Percentiles rank a stretch among this genome's conserved stretches.
Evolutionary conservation across 2,113 vertebrate species (phyloP).

Genomic region (Phasianus colchicus): DNA sequence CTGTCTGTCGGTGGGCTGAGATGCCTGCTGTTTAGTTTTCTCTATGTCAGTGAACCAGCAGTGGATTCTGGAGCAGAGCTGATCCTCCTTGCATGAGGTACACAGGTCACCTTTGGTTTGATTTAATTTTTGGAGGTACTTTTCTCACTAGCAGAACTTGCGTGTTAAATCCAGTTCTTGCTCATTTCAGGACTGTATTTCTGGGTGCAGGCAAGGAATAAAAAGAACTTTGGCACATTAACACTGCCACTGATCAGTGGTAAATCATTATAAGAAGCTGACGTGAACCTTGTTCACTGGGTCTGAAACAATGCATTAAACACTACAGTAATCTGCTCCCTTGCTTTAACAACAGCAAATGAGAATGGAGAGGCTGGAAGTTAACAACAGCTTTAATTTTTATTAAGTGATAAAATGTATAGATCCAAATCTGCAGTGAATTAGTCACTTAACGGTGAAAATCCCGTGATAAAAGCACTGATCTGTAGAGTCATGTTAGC

Average conservation of each 20-base stretch:
- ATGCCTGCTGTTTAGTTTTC: background rate
- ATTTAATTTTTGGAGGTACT: background rate
- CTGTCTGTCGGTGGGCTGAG: background rate
- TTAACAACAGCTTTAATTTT: background rate
- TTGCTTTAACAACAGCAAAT: background rate
- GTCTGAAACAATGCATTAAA: background rate
- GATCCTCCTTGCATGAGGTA: background rate
- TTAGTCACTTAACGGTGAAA: background rate
- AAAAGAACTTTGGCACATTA: background rate
- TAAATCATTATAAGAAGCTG: conserved; percentile 26
- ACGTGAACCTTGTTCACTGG: background rate
- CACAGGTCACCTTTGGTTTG: background rate
- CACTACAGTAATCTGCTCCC: background rate
- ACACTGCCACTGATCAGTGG: background rate
- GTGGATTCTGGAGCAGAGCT: background rate
- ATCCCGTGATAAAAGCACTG: background rate
- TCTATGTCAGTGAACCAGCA: background rate
- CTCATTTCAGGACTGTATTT: background rate
- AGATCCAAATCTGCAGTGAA: background rate
- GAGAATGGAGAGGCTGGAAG: background rate
- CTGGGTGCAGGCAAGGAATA: background rate
- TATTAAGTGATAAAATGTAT: background rate
- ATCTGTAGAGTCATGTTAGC: background rate
- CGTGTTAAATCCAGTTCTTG: background rate
- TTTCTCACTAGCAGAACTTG: background rate